Base-by-base conservation (phyloP, 2,797 vertebrate species). In the Epinephelus coioides region DNA sequence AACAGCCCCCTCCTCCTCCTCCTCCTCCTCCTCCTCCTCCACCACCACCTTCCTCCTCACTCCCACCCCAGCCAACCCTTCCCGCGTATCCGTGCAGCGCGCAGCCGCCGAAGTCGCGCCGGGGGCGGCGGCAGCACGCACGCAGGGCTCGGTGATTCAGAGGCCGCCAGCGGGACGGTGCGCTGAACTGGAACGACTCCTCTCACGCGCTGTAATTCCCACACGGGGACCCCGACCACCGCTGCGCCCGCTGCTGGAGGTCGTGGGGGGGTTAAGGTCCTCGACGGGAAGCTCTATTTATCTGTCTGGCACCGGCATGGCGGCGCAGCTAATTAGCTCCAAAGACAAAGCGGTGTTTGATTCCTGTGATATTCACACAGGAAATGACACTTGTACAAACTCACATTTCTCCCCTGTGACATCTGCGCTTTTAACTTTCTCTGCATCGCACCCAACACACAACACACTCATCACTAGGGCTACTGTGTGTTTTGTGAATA, bases 61-160 rank as follows among this genome's bases (percentile, higher is more conserved):
- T 62, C 82, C 75, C 79, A 55, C 82, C 84, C 86, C 43, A 75
- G 54, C 57, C 63, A 65, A 12, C 56, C 38, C 68, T 63, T n/a
- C 77, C 78, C 78, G 68, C 71, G 71, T 49, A 63, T 73, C 69
- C n/a, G 74, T 73, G 70, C 79, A 73, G 84, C 73, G 85, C 69
- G 87, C 91, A 66, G 87, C 90, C 83, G 85, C 79, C 65, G 51
- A 78, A 66, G 84, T 46, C 86, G 70, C 83, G 92, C 94, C 92
- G 90, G 90, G 75, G 93, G 92, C 95, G 94, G 95, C 91, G 82
- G 91, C 81, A 76, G 73, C 62, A 34, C 78, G 78, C 93, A 95
- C 93, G 89, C 93, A 23, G 91, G 88, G 40, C 92, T 83, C 95
- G 95, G 92, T 94, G 96, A 94, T 94, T 81, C 84, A 49, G 81